Conservation (phyloP, 2,113 vertebrate species). For the Gavia stellata region DNA sequence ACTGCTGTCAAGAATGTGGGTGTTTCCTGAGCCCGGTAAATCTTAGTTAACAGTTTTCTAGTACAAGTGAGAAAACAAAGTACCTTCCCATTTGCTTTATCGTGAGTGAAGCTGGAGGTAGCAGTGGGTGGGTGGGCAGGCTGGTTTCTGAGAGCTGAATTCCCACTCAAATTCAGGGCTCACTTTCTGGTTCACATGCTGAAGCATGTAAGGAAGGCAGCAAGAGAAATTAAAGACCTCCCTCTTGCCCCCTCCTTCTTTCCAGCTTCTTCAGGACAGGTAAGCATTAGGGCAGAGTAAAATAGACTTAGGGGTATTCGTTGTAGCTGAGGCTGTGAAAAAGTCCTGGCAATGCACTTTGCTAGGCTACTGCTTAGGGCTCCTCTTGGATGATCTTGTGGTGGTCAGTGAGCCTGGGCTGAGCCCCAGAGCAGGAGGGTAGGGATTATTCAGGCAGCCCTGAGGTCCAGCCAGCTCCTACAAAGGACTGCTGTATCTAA, state of each 20-base stretch:
- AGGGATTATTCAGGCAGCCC: not conserved
- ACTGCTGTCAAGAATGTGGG: not conserved
- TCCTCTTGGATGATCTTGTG: not conserved
- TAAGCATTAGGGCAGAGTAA: not conserved
- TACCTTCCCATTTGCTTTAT: not conserved
- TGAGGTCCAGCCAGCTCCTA: not conserved
- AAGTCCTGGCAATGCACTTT: not conserved
- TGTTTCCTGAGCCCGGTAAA: not conserved
- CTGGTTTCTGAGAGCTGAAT: not conserved
- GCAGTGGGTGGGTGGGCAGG: not conserved
- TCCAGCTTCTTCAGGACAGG: not conserved
- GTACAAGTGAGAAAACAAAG: not conserved
- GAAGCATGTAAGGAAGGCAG: not conserved
- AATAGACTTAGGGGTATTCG: not conserved
- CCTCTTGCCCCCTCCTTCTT: not conserved
- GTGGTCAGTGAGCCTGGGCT: not conserved
- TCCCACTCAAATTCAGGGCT: not conserved
- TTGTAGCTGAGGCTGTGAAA: not conserved
- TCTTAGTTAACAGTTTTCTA: not conserved
- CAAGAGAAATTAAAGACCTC: not conserved
- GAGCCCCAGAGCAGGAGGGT: not conserved
- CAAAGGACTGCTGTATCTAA: not conserved
- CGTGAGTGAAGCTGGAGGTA: not conserved
- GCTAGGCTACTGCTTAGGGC: not conserved
- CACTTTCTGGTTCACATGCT: not conserved